Conservation (phyloP, 2,888 invertebrate genomes). For the Baccha elongata region DNA sequence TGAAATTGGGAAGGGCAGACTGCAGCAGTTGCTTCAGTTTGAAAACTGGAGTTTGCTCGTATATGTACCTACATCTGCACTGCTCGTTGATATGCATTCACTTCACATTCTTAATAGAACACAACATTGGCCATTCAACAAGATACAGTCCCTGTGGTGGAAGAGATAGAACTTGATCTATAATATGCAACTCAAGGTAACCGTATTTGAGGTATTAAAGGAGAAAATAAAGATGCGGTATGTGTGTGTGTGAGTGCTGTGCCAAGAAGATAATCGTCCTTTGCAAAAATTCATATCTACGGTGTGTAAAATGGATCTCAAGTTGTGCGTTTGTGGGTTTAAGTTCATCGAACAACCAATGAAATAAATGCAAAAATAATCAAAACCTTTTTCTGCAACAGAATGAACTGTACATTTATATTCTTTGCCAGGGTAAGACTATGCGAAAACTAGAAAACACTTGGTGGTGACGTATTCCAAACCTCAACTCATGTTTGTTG, state of each 20-base stretch:
- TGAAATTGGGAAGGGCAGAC: background rate
- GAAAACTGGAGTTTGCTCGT: constrained; percentile 11
- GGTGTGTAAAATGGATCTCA: constrained; percentile 9
- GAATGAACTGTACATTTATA: background rate
- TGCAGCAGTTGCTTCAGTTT: background rate
- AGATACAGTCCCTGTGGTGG: constrained; percentile 10
- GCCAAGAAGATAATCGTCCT: background rate
- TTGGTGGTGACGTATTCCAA: constrained; percentile 1
- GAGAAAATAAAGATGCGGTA: background rate
- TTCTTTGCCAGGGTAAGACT: background rate
- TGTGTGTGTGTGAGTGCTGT: background rate
- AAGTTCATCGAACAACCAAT: constrained; percentile 21
- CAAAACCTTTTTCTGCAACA: constrained; percentile 17
- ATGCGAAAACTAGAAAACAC: background rate
- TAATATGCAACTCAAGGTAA: background rate
- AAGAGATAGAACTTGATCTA: background rate
- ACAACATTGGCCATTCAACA: constrained; percentile 8
- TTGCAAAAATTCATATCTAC: constrained; percentile 8
- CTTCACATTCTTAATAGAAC: no score
- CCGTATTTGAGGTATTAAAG: background rate
- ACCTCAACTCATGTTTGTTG: constrained; percentile 10
- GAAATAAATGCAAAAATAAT: constrained; percentile 35
- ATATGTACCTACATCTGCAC: background rate
- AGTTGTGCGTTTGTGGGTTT: background rate
- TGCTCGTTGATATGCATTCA: no score